Evolutionary conservation across 1,140 invertebrate species (phyloP).

Genomic region (Drosophila sechellia): DNA sequence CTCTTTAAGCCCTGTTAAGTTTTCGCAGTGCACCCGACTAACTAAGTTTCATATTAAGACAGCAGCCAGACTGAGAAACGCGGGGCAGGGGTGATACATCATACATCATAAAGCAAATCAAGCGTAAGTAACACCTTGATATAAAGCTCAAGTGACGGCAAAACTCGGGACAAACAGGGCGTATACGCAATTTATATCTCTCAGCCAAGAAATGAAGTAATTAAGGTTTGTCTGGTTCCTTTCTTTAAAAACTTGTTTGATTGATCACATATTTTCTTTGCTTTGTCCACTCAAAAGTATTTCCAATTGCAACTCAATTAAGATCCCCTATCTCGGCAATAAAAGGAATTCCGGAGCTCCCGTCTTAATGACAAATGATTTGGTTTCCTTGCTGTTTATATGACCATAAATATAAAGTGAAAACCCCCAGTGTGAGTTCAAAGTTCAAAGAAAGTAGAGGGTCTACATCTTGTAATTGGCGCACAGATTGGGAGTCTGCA

Average conservation of each 20-base stretch:
- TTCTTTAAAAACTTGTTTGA: conserved; percentile 61
- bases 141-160: conserved; percentile 51
- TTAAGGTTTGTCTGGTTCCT: conserved; percentile 33
- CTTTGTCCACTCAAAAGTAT: conserved; percentile 24
- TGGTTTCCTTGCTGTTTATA: conserved; percentile 5
- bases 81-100: neutral
- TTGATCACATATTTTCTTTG: conserved; percentile 48
- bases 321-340: conserved; percentile 64
- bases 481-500: conserved; percentile 27
- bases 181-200: conserved; percentile 53
- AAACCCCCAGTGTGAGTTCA: conserved; percentile 41
- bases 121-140: conserved; percentile 56
- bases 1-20: conserved; percentile 26
- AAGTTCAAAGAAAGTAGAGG: conserved; percentile 37
- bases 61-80: conserved; percentile 32
- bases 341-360: conserved; percentile 51
- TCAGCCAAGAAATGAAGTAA: conserved; percentile 30
- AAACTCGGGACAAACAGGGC: conserved; percentile 21
- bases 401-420: conserved; percentile 27
- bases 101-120: conserved; percentile 62
- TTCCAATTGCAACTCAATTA: conserved; percentile 78
- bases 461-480: conserved; percentile 56
- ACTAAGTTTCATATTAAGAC: conserved; percentile 60
- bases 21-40: conserved; percentile 41
- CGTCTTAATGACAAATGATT: conserved; percentile 46